Base-by-base conservation (phyloP, 2,888 invertebrate genomes). In the Cheilosia pagana region DNA sequence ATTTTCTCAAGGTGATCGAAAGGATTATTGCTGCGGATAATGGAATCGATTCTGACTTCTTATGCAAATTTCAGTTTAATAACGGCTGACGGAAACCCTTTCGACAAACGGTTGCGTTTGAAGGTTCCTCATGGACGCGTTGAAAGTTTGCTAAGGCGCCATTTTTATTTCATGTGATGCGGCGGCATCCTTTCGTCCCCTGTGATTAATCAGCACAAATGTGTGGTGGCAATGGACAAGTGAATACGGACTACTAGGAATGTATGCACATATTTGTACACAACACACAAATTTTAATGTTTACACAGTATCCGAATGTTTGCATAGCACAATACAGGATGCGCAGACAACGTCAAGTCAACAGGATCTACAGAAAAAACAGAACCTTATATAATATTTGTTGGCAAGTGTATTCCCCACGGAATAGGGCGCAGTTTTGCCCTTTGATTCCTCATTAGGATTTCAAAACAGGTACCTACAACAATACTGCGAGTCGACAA, bases 1-100 rank as follows among this genome's bases (percentile, higher is more conserved):
- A 10, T 25, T 10, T 31, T 45, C 45, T 39, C 45, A 74, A 63
- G 74, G 35, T 48, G 53, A 74, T 63, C 63, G 63, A 55, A 74
- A 74, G 74, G 74, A 74, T 74, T 74, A n/a, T n/a, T 63, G 14
- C 25, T 52, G 53, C 31, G 41, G 59, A 59, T 19, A 39, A 39
- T 59, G 21, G 31, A 53, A 60, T 72, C 21, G 62, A 62, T 43
- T 62, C 23, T 52, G 53, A 41, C 25, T 72, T 53, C 43, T 72
- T 62, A 72, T 72, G 62, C 31, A 41, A 71, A 71, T 71, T 62
- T 41, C 6, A 14, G 1, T 16, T 39, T 31, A 50, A 16, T 59
- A 70, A 70, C 39, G 52, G 52, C 12, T 62, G 8, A 2, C 5
- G 25, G 52, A 60, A 12, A 35, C 35, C 35, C 35, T 35, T 35